Evolutionary conservation across 2,888 invertebrate genomes (phyloP).

Genomic region (Sesia bembeciformis): DNA sequence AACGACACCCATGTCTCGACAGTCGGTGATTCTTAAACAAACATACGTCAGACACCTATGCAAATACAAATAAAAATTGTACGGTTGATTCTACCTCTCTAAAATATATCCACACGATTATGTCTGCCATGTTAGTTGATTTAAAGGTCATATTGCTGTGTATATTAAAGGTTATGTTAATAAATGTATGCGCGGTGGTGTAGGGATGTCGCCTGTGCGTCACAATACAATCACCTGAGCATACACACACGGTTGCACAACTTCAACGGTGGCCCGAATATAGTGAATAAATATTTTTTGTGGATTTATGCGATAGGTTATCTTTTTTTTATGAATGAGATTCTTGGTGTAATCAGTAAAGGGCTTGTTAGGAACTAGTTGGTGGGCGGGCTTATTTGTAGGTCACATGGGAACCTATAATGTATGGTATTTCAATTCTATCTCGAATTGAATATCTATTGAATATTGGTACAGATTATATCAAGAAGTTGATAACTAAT

Average conservation of each 20-base stretch:
- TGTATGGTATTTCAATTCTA: no score
- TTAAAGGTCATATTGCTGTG: no score
- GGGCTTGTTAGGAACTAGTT: no score
- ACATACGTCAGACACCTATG: conserved; percentile 11
- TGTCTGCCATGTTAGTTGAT: neutral
- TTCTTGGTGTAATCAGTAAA: no score
- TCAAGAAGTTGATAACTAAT: no score
- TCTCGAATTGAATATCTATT: no score
- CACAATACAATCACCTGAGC: conserved; percentile 1
- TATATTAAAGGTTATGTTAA: neutral
- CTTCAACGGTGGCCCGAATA: neutral
- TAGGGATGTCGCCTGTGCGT: conserved; percentile 4
- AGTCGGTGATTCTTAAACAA: conserved; percentile 1
- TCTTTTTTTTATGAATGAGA: no score
- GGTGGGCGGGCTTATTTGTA: no score
- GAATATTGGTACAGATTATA: no score
- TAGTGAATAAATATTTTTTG: neutral
- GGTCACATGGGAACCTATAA: no score
- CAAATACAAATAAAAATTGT: conserved; percentile 6
- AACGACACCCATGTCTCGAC: neutral
- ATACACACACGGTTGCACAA: neutral
- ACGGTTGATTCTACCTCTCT: neutral
- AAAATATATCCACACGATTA: neutral
- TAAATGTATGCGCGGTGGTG: neutral
- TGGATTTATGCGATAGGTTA: no score